Evolutionary conservation across 2,113 vertebrate species (phyloP), one percentile per base, ranked within the genome.

Genomic region (Ptychochromis oligacanthus): DNA sequence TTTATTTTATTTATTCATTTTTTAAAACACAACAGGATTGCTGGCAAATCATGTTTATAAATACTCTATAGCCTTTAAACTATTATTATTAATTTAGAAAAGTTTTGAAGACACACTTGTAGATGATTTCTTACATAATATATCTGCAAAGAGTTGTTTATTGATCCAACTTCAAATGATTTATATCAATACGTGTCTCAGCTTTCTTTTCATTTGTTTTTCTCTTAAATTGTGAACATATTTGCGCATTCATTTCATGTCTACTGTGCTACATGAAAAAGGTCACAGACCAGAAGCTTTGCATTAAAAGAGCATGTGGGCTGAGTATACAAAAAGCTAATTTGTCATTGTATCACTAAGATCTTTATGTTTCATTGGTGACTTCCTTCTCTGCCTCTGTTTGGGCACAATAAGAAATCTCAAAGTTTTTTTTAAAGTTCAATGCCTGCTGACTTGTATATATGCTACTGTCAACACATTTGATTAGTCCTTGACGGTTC

Each of bases 401-500:
- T 72, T 28, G 24, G 10, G 17, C 49, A 52, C 20, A 18, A 52
- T 12, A 20, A 72, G 24, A 20, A 70, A 49, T 49, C 24, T 49
- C 64, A 70, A 12, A 13, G n/a, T n/a, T n/a, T 36, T 4, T 36
- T 36, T 36, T 8, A 5, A 13, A 31, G 65, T 52, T 72, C 26
- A 13, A 17, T 13, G 65, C 43, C 0, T 49, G 4, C 0, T 1
- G 43, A 20, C 46, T 38, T 7, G 4, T 13, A 1, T 3, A n/a
- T n/a, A n/a, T n/a, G n/a, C n/a, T n/a, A n/a, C n/a, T n/a, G n/a
- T n/a, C n/a, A n/a, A n/a, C n/a, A n/a, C n/a, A n/a, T n/a, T 43
- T 57, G 77, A 62, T 54, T 22, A 86, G 89, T 82, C 90, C 82
- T 91, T 88, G 67, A 57, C 12, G n/a, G 70, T 11, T 43, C 20